Base-by-base conservation (phyloP, 2,888 invertebrate species). In the Panorpa germanica region DNA sequence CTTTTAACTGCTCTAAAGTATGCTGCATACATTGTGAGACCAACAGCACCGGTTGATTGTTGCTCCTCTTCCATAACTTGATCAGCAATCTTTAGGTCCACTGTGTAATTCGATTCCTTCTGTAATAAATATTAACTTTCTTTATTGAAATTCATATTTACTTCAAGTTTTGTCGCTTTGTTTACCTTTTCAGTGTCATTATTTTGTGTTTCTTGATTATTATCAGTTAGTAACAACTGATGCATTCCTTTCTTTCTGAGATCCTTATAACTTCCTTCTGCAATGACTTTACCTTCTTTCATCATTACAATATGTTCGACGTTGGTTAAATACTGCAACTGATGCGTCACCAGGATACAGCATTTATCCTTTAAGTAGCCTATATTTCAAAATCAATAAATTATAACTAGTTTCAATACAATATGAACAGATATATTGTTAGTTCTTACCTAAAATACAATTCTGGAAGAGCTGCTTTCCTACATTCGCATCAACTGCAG, bases 401-500 rank as follows among this genome's bases (percentile, higher is more conserved):
- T 24, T 6, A 17, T 14, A 7, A 22, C 11, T n/a, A 11, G 7
- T 7, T 31, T 20, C 10, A 21, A 27, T 7, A 17, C 13, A 19
- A n/a, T 8, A 27, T 22, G 23, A 28, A 28, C 12, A 17, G 13
- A 25, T 10, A 8, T 20, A 10, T 7, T 19, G 31, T 25, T 19
- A 22, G 49, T 5, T 17, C 50, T 18, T 53, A 37, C 46, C 43
- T 34, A 45, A 47, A 25, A 73, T 65, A 38, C 71, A 75, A 45
- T 69, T 59, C 19, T 72, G 62, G 44, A 73, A 74, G 4, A 77
- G 49, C 41, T 70, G 65, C 39, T 63, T 61, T 2, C 69, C 67
- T 6, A 76, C 74, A 28, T 64, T 61, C 1, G 68, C 54, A 45
- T 77, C 77, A 1, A 76, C 74, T 4, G 75, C 74, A 29, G 70